These are phyloP conservation scores for Sicus ferrugineus DNA, from an alignment of 2,888 invertebrate species.

Conservation along the genomic window DNA sequence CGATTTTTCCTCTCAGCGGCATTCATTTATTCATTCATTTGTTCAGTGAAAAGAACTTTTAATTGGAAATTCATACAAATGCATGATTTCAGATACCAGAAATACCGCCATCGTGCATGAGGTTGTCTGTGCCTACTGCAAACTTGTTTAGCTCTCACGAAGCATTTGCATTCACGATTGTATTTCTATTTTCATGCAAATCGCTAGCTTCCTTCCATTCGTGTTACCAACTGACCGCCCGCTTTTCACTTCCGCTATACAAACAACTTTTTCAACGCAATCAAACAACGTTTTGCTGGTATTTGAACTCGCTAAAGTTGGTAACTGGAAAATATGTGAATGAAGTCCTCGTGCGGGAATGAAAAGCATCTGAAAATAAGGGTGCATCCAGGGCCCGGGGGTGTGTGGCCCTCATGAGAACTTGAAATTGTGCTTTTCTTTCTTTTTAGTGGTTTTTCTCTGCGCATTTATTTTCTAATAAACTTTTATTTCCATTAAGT, in stretches of 20 bases:
- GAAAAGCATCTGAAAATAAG: too few species aligned
- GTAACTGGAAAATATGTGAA: too few species aligned
- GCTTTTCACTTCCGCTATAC: slow-evolving; percentile 1
- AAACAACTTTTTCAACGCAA: slow-evolving; percentile 3
- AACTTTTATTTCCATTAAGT: slow-evolving; percentile 10
- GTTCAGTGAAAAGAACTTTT: too few species aligned
- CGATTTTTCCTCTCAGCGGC: too few species aligned
- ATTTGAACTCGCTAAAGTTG: too few species aligned
- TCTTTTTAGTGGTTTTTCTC: neutral
- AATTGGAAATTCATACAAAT: neutral
- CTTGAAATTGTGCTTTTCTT: too few species aligned
- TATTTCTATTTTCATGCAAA: slow-evolving; percentile 20
- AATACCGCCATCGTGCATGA: slow-evolving; percentile 9
- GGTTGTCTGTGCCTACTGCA: neutral
- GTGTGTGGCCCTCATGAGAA: too few species aligned
- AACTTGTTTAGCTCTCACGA: neutral
- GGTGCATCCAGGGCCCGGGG: too few species aligned
- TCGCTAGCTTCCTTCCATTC: neutral
- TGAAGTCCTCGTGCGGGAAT: too few species aligned
- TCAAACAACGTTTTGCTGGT: slow-evolving; percentile 12
- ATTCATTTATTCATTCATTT: too few species aligned
- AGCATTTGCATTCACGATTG: neutral
- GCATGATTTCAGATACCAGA: slow-evolving; percentile 4
- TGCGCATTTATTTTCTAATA: neutral
- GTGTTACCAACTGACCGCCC: neutral